Conservation (phyloP, 2,113 vertebrate species). For the Ptilorrhoa leucosticta region DNA sequence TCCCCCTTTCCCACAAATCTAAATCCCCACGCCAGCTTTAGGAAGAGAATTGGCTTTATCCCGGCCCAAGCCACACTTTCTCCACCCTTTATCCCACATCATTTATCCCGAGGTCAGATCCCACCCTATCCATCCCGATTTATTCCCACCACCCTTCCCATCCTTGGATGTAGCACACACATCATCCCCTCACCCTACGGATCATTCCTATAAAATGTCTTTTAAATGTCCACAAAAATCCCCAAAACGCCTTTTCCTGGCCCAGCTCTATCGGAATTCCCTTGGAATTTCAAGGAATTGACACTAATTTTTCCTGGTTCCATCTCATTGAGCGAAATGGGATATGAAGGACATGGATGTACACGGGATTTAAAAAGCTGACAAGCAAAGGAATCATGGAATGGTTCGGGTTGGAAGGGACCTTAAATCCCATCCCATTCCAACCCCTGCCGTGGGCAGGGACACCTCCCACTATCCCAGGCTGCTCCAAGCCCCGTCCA, state of each 20-base stretch:
- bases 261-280: background rate
- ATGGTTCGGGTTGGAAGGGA: background rate
- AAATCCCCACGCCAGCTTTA: background rate
- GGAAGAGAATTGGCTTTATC: background rate
- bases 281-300: background rate
- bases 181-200: background rate
- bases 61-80: background rate
- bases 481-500: background rate
- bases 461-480: background rate
- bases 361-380: background rate
- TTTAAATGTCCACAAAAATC: background rate
- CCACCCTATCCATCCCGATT: background rate
- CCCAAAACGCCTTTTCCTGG: background rate
- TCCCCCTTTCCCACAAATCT: background rate
- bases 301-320: background rate
- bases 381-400: background rate
- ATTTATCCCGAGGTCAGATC: background rate
- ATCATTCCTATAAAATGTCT: background rate
- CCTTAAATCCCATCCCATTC: background rate
- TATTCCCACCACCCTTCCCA: background rate
- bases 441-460: background rate
- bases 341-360: background rate
- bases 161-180: background rate
- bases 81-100: background rate
- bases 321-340: rapidly evolving